These are phyloP conservation scores for Hemitrygon akajei DNA, from an alignment of 2,797 vertebrate species.

Conservation along the genomic window DNA sequence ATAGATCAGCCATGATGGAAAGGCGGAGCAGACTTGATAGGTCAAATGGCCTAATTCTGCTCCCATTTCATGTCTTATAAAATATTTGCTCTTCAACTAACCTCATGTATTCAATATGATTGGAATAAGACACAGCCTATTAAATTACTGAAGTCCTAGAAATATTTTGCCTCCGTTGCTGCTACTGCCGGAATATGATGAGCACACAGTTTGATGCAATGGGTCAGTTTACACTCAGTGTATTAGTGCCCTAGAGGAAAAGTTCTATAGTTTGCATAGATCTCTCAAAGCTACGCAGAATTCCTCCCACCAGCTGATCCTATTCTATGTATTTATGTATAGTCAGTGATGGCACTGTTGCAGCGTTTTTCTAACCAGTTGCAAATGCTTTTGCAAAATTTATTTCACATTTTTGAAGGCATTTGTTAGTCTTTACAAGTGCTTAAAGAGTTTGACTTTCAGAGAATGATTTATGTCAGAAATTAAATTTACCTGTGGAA, in stretches of 20 bases:
- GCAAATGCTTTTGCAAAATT: constrained; percentile 2
- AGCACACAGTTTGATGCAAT: constrained; percentile 61
- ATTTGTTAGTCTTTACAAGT: background rate
- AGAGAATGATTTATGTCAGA: background rate
- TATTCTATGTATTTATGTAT: background rate
- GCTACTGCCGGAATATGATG: constrained; percentile 53
- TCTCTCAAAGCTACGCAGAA: background rate
- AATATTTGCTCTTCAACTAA: constrained; percentile 15
- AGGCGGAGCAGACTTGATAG: no score
- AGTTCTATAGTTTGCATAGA: background rate
- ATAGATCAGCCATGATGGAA: no score
- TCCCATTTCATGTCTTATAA: background rate
- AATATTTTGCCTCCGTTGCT: constrained; percentile 62
- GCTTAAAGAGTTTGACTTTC: background rate
- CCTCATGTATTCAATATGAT: constrained; percentile 45
- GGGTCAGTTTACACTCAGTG: constrained; percentile 52
- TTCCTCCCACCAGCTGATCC: background rate
- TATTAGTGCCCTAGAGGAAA: constrained; percentile 41
- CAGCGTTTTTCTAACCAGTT: background rate
- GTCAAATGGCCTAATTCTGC: no score
- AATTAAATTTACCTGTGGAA: background rate
- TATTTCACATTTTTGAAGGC: background rate
- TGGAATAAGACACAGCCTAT: constrained; percentile 61
- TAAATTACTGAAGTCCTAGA: constrained; percentile 62
- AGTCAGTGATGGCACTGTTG: background rate